Base-by-base conservation (phyloP, 2,113 vertebrate genomes). In the Bambusicola thoracicus region DNA sequence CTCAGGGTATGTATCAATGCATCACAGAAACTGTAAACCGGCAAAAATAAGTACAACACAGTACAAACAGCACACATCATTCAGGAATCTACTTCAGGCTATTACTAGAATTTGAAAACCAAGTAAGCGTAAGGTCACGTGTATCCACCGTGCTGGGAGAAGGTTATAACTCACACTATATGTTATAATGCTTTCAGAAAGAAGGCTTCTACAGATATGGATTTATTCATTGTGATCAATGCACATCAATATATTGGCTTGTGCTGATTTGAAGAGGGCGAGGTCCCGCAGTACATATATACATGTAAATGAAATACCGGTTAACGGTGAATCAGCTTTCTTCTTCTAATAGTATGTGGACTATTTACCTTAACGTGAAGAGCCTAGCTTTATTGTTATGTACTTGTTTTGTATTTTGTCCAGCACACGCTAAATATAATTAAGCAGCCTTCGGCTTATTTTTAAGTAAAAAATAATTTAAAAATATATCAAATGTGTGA, bases 381-480 rank as follows among this genome's bases (percentile, higher is more conserved):
- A 91, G 40, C 20, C 55, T 63, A 22, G 22, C 25, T 83, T 93
- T 90, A 85, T 41, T 85, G 38, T 30, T 72, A 6, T n/a, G 32
- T 11, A 40, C 8, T 67, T 13, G 38, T 59, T 85, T 80, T 76
- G 43, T 59, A 80, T 72, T 87, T 89, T 74, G 43, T 77, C 55
- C 25, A 65, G 65, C 43, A 78, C 20, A n/a, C 32, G 72, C 38
- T 34, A 74, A 80, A 56, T 46, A 36, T 16, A 53, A 69, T 82
- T 79, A 72, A 65, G 48, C 40, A 87, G n/a, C 21, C 36, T 78
- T 32, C 81, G 30, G 34, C 24, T 88, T 88, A 73, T 66, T 91
- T 95, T 94, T 44, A 81, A 46, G 22, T n/a, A 91, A 32, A 87
- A 93, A 91, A 89, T 59, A 61, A 89, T 85, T 80, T 5, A 61